These are phyloP conservation scores for Nylanderia fulva DNA, from an alignment of 1,140 invertebrate genomes.

Conservation along the genomic window DNA sequence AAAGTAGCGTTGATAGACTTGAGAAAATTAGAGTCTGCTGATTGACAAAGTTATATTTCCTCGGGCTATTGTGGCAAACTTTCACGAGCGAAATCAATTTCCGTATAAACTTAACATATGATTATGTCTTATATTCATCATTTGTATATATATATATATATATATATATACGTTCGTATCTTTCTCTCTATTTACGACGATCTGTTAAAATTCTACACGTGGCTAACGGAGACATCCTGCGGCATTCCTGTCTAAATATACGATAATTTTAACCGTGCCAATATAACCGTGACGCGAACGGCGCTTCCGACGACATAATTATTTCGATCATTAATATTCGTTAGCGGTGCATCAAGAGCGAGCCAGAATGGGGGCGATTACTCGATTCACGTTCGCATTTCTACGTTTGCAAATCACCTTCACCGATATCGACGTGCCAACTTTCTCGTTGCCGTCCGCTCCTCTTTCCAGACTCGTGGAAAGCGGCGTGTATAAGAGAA, in stretches of 20 bases:
- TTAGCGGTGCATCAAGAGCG: slow-evolving; percentile 18
- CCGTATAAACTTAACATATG: background rate
- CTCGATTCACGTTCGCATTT: slow-evolving; percentile 52
- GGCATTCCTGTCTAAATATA: slow-evolving; percentile 23
- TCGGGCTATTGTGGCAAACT: background rate
- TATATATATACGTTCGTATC: background rate
- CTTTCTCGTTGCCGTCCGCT: slow-evolving; percentile 20
- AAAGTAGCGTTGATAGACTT: slow-evolving; percentile 21
- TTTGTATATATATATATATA: no score
- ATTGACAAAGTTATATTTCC: slow-evolving; percentile 55
- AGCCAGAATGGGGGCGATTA: slow-evolving; percentile 55
- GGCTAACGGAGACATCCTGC: background rate
- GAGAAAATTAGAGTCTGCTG: slow-evolving; percentile 27
- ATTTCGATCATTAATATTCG: slow-evolving; percentile 55
- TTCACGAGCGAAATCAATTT: background rate
- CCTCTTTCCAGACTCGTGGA: slow-evolving; percentile 48
- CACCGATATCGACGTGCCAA: slow-evolving; percentile 40
- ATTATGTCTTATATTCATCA: background rate
- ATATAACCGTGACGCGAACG: slow-evolving; percentile 39
- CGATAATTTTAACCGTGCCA: background rate
- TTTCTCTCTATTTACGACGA: background rate
- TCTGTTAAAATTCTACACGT: background rate
- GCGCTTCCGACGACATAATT: slow-evolving; percentile 48
- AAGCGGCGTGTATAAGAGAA: slow-evolving; percentile 58
- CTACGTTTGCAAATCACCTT: slow-evolving; percentile 57